These are phyloP conservation scores for Spodoptera frugiperda DNA, from an alignment of 1,140 invertebrate genomes.

Conservation along the genomic window DNA sequence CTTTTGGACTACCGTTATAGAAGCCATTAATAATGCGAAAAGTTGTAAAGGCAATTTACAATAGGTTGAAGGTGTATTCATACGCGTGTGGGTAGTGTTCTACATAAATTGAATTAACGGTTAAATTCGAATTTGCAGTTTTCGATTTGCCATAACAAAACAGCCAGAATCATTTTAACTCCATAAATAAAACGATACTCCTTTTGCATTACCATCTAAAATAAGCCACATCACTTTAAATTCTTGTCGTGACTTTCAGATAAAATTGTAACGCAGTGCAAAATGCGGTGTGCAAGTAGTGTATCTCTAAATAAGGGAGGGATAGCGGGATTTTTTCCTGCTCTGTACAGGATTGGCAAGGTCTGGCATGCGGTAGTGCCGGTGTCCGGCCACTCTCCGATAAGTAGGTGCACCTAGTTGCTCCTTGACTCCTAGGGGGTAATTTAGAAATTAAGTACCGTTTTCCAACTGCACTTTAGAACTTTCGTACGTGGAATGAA, in stretches of 20 bases:
- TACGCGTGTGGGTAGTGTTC: neutral
- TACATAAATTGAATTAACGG: no score
- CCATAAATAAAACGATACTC: no score
- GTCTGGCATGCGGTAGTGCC: conserved; percentile 34
- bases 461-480: conserved; percentile 4
- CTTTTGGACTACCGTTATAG: conserved; percentile 21
- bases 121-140: no score
- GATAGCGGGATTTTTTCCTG: conserved; percentile 41
- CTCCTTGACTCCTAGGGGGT: conserved; percentile 8
- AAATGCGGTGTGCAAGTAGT: conserved; percentile 14
- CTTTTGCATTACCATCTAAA: neutral
- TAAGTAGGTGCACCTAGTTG: conserved; percentile 35
- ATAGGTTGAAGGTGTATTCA: neutral
- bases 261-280: conserved; percentile 27
- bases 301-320: conserved; percentile 35
- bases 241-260: conserved; percentile 6
- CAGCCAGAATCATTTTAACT: neutral
- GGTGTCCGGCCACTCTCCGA: conserved; percentile 24
- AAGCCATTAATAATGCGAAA: conserved; percentile 1
- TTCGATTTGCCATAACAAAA: no score
- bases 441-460: conserved; percentile 34
- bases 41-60: neutral
- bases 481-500: neutral
- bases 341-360: conserved; percentile 36
- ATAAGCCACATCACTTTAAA: neutral